phyloP scores from a whole-genome alignment of 2,888 invertebrate species.

The Polyploca ridens region DNA sequence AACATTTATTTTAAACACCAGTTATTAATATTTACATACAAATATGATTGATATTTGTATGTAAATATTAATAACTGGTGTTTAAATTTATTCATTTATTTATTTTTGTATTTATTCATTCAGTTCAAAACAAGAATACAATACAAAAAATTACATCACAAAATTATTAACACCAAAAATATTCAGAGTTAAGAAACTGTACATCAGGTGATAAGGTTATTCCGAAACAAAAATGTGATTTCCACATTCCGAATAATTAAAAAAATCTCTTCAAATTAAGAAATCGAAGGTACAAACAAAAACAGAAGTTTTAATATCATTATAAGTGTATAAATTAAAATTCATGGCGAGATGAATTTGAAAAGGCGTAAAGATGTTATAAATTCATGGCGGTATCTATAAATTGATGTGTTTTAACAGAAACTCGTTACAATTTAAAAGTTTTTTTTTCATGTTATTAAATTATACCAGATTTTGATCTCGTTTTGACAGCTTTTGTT shows the following conservation, averaged over 20 bases:
- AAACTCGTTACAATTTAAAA: too few species aligned
- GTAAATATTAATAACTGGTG: too few species aligned
- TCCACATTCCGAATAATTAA: background rate
- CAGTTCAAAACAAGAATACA: background rate
- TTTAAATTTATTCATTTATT: too few species aligned
- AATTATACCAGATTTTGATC: too few species aligned
- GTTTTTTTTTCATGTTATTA: too few species aligned
- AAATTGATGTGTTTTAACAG: too few species aligned
- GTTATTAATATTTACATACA: too few species aligned
- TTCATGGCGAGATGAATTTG: background rate
- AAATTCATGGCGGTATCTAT: background rate
- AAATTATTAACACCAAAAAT: background rate
- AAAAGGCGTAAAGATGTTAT: background rate
- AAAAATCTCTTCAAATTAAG: background rate
- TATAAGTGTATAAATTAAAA: background rate
- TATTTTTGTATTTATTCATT: too few species aligned
- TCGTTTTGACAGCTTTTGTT: too few species aligned
- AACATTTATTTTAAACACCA: too few species aligned
- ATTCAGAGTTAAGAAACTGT: background rate
- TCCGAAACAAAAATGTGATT: background rate
- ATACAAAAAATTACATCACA: background rate
- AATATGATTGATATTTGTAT: too few species aligned
- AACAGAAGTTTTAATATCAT: background rate
- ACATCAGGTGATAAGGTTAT: background rate
- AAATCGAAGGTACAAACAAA: background rate